These are phyloP conservation scores for Rhynchopsitta pachyrhyncha DNA, from an alignment of 2,113 vertebrate species.

Conservation along the genomic window DNA sequence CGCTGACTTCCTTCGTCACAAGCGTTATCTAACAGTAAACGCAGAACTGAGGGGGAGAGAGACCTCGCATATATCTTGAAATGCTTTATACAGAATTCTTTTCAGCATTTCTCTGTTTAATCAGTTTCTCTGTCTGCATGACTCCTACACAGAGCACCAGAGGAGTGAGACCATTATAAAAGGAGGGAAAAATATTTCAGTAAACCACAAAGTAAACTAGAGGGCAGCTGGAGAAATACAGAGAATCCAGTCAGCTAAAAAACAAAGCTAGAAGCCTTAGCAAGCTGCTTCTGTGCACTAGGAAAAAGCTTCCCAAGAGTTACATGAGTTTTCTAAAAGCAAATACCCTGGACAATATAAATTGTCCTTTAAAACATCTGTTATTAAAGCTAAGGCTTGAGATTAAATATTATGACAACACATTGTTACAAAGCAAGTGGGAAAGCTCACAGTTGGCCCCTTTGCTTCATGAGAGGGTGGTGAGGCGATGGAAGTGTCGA, in stretches of 20 bases:
- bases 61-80: neutral
- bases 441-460: neutral
- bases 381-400: neutral
- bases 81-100: neutral
- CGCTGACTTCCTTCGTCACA: neutral
- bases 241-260: neutral
- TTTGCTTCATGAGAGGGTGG: neutral
- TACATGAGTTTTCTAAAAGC: neutral
- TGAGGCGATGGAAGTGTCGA: neutral
- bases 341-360: neutral
- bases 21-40: neutral
- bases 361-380: neutral
- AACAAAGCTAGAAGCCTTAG: neutral
- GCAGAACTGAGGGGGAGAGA: neutral
- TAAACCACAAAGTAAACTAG: neutral
- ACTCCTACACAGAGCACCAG: neutral
- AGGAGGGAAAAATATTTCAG: neutral
- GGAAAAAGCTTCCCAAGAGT: neutral
- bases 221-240: constrained; percentile 8
- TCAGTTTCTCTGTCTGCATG: neutral
- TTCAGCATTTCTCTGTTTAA: neutral
- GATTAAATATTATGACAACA: neutral
- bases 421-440: neutral
- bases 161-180: neutral
- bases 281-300: neutral